phyloP scores from a whole-genome alignment of 2,888 invertebrate species.

The Fabriciana adippe region DNA sequence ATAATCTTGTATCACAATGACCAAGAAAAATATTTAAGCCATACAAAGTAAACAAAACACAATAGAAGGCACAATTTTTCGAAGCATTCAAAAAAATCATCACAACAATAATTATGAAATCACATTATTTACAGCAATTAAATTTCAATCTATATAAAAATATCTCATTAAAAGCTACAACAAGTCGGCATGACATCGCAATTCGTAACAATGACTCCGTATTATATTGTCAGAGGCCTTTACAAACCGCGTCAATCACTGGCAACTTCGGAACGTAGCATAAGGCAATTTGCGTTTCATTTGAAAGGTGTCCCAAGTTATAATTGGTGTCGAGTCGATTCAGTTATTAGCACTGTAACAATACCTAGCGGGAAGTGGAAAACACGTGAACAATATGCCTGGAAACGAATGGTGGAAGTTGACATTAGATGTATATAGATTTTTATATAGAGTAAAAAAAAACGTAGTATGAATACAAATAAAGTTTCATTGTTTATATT shows the following conservation, averaged over 20 bases:
- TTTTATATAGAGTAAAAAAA: neutral
- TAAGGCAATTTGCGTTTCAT: slow-evolving; percentile 44
- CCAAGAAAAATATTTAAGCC: too few relatives aligned
- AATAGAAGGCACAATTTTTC: neutral
- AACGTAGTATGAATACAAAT: neutral
- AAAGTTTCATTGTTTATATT: neutral
- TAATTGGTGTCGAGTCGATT: slow-evolving; percentile 61
- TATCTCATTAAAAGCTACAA: slow-evolving; percentile 13
- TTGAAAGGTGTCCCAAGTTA: slow-evolving; percentile 50
- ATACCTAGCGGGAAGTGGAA: slow-evolving; percentile 42
- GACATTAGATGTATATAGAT: neutral
- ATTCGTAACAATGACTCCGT: slow-evolving; percentile 26
- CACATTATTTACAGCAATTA: slow-evolving; percentile 17
- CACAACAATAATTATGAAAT: neutral
- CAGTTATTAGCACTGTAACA: slow-evolving; percentile 45
- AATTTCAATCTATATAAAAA: slow-evolving; percentile 8
- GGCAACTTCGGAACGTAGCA: slow-evolving; percentile 38
- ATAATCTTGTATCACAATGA: too few relatives aligned
- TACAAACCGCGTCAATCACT: slow-evolving; percentile 45
- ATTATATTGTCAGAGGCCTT: slow-evolving; percentile 39
- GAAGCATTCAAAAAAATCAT: neutral
- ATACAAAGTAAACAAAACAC: too few relatives aligned
- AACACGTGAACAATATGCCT: slow-evolving; percentile 46
- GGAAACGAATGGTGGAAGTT: neutral
- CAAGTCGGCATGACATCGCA: slow-evolving; percentile 17